Conservation (phyloP, 2,113 vertebrate species). For the Tetrao urogallus region DNA sequence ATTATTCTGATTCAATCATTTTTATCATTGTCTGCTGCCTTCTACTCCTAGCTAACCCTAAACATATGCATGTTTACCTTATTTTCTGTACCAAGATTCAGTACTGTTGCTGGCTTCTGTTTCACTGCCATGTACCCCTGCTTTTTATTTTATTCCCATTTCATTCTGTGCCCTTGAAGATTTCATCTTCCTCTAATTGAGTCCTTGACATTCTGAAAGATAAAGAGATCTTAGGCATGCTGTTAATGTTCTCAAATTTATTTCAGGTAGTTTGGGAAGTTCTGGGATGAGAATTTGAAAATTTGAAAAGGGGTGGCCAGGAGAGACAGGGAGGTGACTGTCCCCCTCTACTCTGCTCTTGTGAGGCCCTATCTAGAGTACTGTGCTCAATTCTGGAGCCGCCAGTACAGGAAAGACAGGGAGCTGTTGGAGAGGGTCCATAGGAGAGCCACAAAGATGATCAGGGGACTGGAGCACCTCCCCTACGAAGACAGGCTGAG, state of each 20-base stretch:
- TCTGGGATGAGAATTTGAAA: neutral
- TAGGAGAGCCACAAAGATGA: too few species aligned
- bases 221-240: neutral
- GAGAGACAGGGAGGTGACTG: too few species aligned
- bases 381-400: too few species aligned
- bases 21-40: neutral
- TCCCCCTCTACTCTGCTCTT: too few species aligned
- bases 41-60: neutral
- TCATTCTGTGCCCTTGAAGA: neutral
- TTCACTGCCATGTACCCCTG: neutral
- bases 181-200: neutral
- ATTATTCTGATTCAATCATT: neutral
- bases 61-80: neutral
- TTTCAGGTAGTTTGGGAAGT: neutral
- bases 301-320: too few species aligned
- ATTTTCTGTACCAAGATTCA: neutral
- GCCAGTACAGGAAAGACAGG: too few species aligned
- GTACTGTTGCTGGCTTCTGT: neutral
- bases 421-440: too few species aligned
- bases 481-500: too few species aligned
- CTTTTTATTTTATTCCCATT: neutral
- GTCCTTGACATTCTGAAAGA: neutral
- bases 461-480: too few species aligned
- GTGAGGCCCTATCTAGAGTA: too few species aligned
- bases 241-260: neutral